These are phyloP conservation scores for Cisticola juncidis DNA, from an alignment of 2,113 vertebrate genomes.

Conservation along the genomic window DNA sequence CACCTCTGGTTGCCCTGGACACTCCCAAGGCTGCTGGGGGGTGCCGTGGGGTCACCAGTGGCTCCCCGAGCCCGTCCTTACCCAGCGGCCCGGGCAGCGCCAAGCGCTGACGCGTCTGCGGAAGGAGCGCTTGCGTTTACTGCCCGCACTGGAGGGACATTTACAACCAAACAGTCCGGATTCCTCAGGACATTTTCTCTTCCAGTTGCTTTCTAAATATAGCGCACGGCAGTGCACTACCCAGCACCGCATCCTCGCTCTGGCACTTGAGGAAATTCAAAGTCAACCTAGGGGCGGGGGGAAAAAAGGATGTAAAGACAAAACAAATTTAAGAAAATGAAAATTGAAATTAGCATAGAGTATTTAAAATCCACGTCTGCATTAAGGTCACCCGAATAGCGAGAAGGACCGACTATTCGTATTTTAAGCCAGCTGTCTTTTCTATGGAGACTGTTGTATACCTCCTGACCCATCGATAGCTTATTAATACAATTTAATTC, in stretches of 20 bases:
- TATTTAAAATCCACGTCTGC: background rate
- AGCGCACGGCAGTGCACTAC: background rate
- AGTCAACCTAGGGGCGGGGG: background rate
- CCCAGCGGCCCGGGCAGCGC: background rate
- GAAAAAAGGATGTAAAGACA: background rate
- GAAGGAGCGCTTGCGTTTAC: background rate
- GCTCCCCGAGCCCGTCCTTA: background rate
- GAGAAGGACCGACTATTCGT: background rate
- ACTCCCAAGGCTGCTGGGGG: background rate
- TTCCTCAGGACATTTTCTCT: background rate
- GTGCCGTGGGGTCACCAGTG: background rate
- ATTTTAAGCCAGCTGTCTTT: slow-evolving; percentile 48
- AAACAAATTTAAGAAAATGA: background rate
- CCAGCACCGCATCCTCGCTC: background rate
- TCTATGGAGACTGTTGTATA: slow-evolving; percentile 63
- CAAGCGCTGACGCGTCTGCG: background rate
- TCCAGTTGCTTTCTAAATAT: slow-evolving; percentile 15
- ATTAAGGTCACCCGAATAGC: slow-evolving; percentile 24
- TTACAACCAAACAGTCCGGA: background rate
- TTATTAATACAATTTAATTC: slow-evolving; percentile 79
- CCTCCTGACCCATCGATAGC: slow-evolving; percentile 62
- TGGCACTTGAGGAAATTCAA: background rate
- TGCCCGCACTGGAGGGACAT: background rate
- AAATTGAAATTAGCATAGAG: background rate
- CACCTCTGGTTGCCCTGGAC: background rate